Conservation (phyloP, 2,888 invertebrate species). For the Pyrgus malvae region DNA sequence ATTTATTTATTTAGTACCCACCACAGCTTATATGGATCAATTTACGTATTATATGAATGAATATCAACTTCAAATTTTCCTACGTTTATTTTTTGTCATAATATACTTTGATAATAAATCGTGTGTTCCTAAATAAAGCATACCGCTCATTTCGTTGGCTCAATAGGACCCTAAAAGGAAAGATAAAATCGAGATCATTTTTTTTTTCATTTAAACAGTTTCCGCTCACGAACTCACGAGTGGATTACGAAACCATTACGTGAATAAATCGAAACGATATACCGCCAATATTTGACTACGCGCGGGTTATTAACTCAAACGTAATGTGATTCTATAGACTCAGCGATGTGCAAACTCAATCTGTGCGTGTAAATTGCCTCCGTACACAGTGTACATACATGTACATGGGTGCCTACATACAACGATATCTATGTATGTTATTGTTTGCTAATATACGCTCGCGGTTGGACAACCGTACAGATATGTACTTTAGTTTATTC, state of each 20-base stretch:
- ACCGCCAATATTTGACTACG: conserved; percentile 16
- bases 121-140: too few species aligned
- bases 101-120: too few species aligned
- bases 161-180: too few species aligned
- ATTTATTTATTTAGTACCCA: too few species aligned
- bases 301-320: conserved; percentile 14
- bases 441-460: background rate
- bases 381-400: conserved; percentile 7
- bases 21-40: too few species aligned
- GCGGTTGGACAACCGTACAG: background rate
- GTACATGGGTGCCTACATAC: conserved; percentile 3
- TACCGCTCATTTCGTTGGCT: background rate
- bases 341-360: conserved; percentile 19
- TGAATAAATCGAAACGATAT: background rate
- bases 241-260: background rate
- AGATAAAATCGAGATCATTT: background rate
- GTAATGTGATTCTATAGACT: conserved; percentile 23
- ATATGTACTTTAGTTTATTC: too few species aligned
- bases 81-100: too few species aligned
- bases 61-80: too few species aligned
- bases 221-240: background rate
- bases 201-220: background rate
- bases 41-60: too few species aligned
- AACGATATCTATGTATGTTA: background rate
- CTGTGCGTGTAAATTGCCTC: conserved; percentile 18